phyloP scores from a whole-genome alignment of 2,888 invertebrate species.

The Drosophila demipolita region DNA sequence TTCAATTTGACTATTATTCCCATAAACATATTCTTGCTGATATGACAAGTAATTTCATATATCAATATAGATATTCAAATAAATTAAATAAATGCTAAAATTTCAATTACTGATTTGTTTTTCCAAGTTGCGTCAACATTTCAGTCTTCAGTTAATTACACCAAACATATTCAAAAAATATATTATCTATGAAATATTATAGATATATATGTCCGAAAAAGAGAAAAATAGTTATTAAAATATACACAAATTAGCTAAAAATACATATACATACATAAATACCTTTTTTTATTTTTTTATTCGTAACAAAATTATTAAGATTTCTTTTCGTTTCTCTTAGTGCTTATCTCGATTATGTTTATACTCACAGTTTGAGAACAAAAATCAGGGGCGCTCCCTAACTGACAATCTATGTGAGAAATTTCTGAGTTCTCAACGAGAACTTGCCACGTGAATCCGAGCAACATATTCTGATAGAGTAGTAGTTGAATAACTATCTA shows the following conservation, averaged over 20 bases:
- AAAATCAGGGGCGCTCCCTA: neutral
- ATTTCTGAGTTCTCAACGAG: conserved; percentile 12
- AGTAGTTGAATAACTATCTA: neutral
- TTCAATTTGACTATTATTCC: neutral
- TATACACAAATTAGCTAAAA: too few relatives aligned
- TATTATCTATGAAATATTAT: neutral
- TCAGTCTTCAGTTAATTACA: neutral
- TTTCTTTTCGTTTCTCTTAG: too few relatives aligned
- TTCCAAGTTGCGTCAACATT: neutral
- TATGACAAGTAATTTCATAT: neutral
- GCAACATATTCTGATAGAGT: conserved; percentile 4
- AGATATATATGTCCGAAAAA: neutral
- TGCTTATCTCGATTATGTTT: too few relatives aligned
- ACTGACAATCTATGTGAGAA: neutral
- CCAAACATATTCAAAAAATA: neutral
- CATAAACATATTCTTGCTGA: neutral
- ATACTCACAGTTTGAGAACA: neutral
- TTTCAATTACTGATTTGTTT: neutral
- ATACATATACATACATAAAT: too few relatives aligned
- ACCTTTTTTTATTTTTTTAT: too few relatives aligned
- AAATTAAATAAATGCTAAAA: neutral
- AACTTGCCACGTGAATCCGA: conserved; percentile 19
- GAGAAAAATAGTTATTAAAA: too few relatives aligned
- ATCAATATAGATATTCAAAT: neutral
- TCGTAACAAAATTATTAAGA: too few relatives aligned